Base-by-base conservation (phyloP, 2,797 vertebrate genomes). In the Octomys mimax region DNA sequence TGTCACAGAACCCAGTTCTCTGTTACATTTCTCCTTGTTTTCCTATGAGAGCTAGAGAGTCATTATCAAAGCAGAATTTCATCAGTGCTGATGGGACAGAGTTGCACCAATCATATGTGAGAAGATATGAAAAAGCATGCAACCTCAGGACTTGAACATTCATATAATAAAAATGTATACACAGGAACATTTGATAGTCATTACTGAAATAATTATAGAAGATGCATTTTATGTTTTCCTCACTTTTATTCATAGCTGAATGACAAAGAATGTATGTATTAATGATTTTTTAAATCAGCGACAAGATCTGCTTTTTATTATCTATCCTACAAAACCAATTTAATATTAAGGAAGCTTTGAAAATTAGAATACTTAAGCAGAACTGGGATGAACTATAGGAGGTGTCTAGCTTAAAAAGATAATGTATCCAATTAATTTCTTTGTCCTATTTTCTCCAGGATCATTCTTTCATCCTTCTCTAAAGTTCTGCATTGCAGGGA, bases 261-360 rank as follows among this genome's bases (percentile, higher is more conserved):
- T 70, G 68, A 68, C 59, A 77, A 95, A 18, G 46, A 90, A 66
- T 1, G 28, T 24, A 26, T n/a, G 28, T 24, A 26, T n/a, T 42
- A 79, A 18, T 46, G 14, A 31, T 36, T 87, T 85, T 84, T 81
- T 61, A 92, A 75, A 88, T 79, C 52, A 80, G 19, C 61, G 39
- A 73, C 10, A 88, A 61, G 4, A 49, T 80, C 6, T 64, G 12
- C 24, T 33, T 71, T 89, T 62, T 73, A 79, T 59, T 80, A 88
- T 8, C 4, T 36, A 28, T 42, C 68, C 12, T 64, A 62, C 3
- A 61, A 54, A 31, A 92, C 70, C 2, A 66, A 77, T 77, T 90
- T 81, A 78, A 36, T 54, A 82, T 68, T 91, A 88, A 83, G 22
- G 24, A 75, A 86, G 26, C 36, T 91, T 93, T 79, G 68, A 80